A percentile compares a stretch with the other conserved stretches of the same genome.
phyloP scores from a whole-genome alignment of 2,113 vertebrate species.

The Chitala chitala region DNA sequence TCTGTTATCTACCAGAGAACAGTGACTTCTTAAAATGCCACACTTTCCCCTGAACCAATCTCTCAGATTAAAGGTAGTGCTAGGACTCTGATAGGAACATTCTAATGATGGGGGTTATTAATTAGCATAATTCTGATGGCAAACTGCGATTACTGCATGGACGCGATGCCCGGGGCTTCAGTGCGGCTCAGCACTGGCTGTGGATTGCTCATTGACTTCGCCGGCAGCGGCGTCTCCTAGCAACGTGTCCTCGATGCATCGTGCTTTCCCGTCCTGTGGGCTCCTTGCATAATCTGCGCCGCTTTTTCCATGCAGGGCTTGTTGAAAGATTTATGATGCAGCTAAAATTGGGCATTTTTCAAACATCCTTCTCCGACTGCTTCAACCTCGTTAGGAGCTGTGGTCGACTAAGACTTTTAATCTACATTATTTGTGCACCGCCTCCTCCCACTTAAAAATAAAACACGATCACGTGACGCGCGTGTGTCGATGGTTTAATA shows the following conservation, averaged over 20 bases:
- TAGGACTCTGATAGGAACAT: neutral
- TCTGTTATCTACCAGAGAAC: neutral
- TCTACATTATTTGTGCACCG: neutral
- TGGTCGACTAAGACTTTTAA: neutral
- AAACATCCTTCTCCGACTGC: constrained; percentile 7
- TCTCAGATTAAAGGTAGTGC: neutral
- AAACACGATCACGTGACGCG: no score
- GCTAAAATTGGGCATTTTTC: constrained; percentile 38
- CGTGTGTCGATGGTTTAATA: no score
- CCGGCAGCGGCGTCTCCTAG: constrained; percentile 62
- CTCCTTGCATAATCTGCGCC: constrained; percentile 59
- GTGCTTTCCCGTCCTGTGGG: constrained; percentile 52
- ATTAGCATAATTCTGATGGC: constrained; percentile 60
- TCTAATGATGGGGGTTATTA: constrained; percentile 51
- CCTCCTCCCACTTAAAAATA: neutral
- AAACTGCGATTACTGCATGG: constrained; percentile 51
- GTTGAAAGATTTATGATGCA: constrained; percentile 57
- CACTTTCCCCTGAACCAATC: no score
- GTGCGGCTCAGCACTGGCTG: constrained; percentile 52
- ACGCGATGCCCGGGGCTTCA: constrained; percentile 49
- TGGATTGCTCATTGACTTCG: constrained; percentile 55
- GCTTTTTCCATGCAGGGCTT: constrained; percentile 54
- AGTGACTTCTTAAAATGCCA: neutral
- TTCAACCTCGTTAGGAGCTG: neutral
- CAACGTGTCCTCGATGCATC: constrained; percentile 59